Base-by-base conservation (phyloP, 2,888 invertebrate genomes). In the Harpalus rufipes region DNA sequence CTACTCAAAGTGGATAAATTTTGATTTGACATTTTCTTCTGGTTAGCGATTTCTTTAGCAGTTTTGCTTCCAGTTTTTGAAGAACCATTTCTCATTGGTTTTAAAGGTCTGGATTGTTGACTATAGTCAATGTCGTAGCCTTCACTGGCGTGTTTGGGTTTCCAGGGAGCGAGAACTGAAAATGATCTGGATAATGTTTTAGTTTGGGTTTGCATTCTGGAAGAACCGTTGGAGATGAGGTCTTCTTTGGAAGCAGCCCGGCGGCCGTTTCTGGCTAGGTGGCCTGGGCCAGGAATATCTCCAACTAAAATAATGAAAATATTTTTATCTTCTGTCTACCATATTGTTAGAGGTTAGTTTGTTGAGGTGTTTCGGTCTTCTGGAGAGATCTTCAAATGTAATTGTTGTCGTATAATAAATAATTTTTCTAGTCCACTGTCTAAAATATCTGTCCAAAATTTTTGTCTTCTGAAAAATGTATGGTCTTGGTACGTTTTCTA, bases 121-220 rank as follows among this genome's bases (percentile, higher is more conserved):
- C 90, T 91, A 91, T 96, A 96, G 89, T 96, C 96, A 25, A 96
- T 95, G 91, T 96, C 96, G 89, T 94, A 94, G 81, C 94, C 94
- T 88, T 96, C 96, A 88, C 93, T 93, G 88, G 94, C 93, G 88
- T 95, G 94, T 86, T 94, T 93, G 1, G 97, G 96, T 85, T 94
- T 95, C 96, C 96, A 97, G 3, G 97, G 97, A 0, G 97, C 96
- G 89, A 96, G 93, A 87, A 97, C 95, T 3, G 96, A 96, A 88
- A 97, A 96, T 86, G 96, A 96, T 76, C 95, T 93, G 10, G 96
- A 96, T 25, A 96, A 94, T 65, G 94, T 96, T 87, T 94, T 93
- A 76, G 95, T 94, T 90, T 96, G 95, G 12, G 93, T 92, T 86
- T 92, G 92, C 86, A 93, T 89, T 88, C 93, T 93, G 72, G 94